Conservation (phyloP, 2,797 vertebrate genomes). For the Eremophila alpestris region DNA sequence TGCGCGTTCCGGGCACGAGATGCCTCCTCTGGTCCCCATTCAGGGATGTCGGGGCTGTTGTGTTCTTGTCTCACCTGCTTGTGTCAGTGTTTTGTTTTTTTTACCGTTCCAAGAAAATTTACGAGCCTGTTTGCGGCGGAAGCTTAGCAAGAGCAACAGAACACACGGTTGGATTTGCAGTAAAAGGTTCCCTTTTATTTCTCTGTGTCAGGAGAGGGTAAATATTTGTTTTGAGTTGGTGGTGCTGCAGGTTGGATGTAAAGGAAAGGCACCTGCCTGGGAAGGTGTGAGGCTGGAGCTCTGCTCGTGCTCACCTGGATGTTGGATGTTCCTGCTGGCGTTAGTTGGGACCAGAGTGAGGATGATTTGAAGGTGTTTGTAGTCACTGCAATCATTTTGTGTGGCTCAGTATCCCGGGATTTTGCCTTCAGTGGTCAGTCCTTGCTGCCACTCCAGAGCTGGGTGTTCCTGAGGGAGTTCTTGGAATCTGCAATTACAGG, state of each 20-base stretch:
- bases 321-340: neutral
- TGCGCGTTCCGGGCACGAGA: neutral
- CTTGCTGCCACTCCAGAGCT: neutral
- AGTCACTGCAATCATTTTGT: rapidly evolving
- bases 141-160: neutral
- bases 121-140: neutral
- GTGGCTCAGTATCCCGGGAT: rapidly evolving
- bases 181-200: neutral
- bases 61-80: neutral
- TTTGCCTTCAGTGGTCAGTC: neutral
- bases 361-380: neutral
- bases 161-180: neutral
- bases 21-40: neutral
- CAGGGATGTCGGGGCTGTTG: neutral
- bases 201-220: neutral
- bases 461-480: neutral
- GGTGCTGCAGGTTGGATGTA: neutral
- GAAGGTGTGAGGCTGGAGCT: neutral
- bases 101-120: neutral
- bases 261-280: neutral
- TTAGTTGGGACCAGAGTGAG: neutral
- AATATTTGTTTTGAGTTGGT: neutral
- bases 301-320: neutral
- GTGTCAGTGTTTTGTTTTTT: neutral
- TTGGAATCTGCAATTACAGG: neutral